phyloP scores from a whole-genome alignment of 1,140 invertebrate species.

The Pseudomyrmex cubaensis region DNA sequence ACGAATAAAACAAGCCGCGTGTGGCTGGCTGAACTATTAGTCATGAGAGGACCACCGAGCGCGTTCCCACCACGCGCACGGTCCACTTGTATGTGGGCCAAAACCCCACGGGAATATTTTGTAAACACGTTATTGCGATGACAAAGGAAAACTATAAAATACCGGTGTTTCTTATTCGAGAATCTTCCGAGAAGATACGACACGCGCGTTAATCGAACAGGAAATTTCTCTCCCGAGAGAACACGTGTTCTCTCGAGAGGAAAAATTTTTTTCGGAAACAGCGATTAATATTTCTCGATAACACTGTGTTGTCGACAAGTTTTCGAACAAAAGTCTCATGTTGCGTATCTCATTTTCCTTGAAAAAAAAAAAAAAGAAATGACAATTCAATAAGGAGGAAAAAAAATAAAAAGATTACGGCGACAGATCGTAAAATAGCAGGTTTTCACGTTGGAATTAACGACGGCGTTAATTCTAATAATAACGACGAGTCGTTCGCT shows the following conservation, averaged over 20 bases:
- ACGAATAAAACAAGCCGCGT: slow-evolving; percentile 59
- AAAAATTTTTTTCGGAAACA: slow-evolving; percentile 30
- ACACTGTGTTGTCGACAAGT: too few relatives aligned
- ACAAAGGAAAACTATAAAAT: slow-evolving; percentile 52
- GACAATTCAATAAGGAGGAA: too few relatives aligned
- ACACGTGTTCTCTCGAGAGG: slow-evolving; percentile 1
- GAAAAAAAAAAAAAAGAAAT: too few relatives aligned
- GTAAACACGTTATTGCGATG: slow-evolving; percentile 73
- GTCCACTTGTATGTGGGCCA: slow-evolving; percentile 45
- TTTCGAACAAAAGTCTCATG: too few relatives aligned
- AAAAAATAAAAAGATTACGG: slow-evolving; percentile 1
- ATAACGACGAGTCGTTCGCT: slow-evolving; percentile 18
- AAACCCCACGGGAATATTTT: slow-evolving; percentile 64
- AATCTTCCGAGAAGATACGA: background rate
- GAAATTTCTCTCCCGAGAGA: background rate
- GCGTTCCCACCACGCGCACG: slow-evolving; percentile 31
- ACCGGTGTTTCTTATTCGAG: too few relatives aligned
- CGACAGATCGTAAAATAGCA: slow-evolving; percentile 16
- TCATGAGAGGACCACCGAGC: slow-evolving; percentile 71
- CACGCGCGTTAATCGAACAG: slow-evolving; percentile 2
- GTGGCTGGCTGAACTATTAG: slow-evolving; percentile 61
- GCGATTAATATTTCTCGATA: background rate
- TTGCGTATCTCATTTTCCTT: too few relatives aligned
- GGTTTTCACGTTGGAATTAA: background rate
- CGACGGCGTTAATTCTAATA: slow-evolving; percentile 30